Evolutionary conservation across 2,113 vertebrate genomes (phyloP), one percentile per base, ranked within the genome.

Genomic region (Mormyrus lacerda): DNA sequence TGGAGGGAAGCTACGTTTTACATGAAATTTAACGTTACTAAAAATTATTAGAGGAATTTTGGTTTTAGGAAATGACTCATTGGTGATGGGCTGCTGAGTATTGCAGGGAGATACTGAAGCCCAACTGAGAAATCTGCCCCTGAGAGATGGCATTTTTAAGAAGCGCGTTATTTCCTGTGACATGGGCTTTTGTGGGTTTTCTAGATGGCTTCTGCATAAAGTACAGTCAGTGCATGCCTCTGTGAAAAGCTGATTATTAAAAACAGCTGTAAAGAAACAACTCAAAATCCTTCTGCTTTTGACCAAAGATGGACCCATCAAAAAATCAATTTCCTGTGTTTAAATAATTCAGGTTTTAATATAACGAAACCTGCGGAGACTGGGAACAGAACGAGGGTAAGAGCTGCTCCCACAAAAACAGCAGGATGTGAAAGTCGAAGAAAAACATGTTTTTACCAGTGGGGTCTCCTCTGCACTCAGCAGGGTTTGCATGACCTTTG

Each of bases 301-400:
- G 61, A 85, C 45, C 44, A 44, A 85, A n/a, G 45, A 73, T 73
- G 21, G 44, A 48, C 27, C 87, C 87, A 73, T 73, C 42, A 48
- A 88, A 88, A 88, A 73, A 17, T 47, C 51, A 47, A 48, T 50
- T 88, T 76, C 24, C 61, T n/a, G n/a, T 48, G 45, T 73, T 73
- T 73, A 88, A 88, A 88, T 73, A 73, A 73, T 88, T 88, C n/a
- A 88, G n/a, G 5, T 88, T 44, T 73, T 88, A 88, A 88, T 88
- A 88, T 88, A 88, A 88, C 2, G 24, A 76, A 48, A 88, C 24
- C 10, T 48, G n/a, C 4, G 6, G 58, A 88, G 44, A 73, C 17
- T 47, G 39, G 44, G 10, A n/a, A 73, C 11, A 15, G 21, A 35
- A 24, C 39, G 44, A 88, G 44, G 11, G 39, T 27, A 31, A 73